These are phyloP conservation scores for Lymantria dispar DNA, from an alignment of 2,888 invertebrate genomes.

Conservation along the genomic window DNA sequence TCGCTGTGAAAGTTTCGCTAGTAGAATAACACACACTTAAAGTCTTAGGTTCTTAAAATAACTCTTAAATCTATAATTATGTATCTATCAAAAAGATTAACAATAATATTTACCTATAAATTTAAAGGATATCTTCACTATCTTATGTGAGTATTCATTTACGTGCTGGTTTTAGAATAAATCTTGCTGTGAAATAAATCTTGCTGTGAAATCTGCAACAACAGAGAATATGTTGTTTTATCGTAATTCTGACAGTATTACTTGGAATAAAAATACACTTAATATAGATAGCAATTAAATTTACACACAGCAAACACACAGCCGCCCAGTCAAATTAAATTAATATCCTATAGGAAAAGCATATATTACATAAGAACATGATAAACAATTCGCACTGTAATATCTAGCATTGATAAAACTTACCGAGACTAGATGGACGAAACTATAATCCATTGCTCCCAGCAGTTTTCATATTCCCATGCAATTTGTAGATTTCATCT, in stretches of 20 bases:
- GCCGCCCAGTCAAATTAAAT: slow-evolving; percentile 35
- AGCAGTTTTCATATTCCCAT: too few species aligned
- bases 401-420: slow-evolving; percentile 21
- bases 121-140: neutral
- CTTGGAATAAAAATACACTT: neutral
- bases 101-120: slow-evolving; percentile 25
- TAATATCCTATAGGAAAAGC: slow-evolving; percentile 20
- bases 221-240: slow-evolving; percentile 45
- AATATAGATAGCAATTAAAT: slow-evolving; percentile 19
- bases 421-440: slow-evolving; percentile 10
- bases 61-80: slow-evolving; percentile 8
- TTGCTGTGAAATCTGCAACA: slow-evolving; percentile 42
- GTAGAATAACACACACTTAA: slow-evolving; percentile 7
- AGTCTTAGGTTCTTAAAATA: slow-evolving; percentile 10
- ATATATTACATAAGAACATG: slow-evolving; percentile 19
- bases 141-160: neutral
- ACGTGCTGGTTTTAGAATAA: neutral
- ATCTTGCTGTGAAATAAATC: slow-evolving; percentile 7
- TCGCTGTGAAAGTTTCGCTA: slow-evolving; percentile 24
- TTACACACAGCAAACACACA: slow-evolving; percentile 32
- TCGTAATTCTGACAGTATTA: slow-evolving; percentile 16
- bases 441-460: neutral
- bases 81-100: slow-evolving; percentile 3
- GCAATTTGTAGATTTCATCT: too few species aligned
- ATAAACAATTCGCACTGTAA: slow-evolving; percentile 38